These are phyloP conservation scores for Cyanocitta stelleri DNA, from an alignment of 2,113 vertebrate species.

Conservation along the genomic window DNA sequence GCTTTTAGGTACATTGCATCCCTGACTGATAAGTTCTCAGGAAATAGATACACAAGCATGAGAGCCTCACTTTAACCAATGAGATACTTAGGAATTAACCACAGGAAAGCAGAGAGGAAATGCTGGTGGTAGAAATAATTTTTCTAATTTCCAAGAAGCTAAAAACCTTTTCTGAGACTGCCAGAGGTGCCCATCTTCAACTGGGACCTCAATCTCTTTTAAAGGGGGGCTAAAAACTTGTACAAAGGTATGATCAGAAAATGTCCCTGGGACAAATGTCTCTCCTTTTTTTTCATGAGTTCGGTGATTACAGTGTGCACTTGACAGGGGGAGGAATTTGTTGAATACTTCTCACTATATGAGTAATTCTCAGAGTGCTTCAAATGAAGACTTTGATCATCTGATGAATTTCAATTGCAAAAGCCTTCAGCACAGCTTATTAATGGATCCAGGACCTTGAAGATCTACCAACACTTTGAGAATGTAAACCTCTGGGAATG, in stretches of 20 bases:
- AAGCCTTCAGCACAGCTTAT: not conserved
- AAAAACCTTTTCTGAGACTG: not conserved
- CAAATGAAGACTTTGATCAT: not conserved
- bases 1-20: not conserved
- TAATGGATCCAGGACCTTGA: not conserved
- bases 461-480: not conserved
- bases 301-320: not conserved
- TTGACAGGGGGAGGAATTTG: not conserved
- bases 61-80: not conserved
- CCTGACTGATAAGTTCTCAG: not conserved
- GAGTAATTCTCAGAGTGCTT: not conserved
- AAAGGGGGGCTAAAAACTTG: not conserved
- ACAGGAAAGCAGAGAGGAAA: not conserved
- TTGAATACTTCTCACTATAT: not conserved
- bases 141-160: not conserved
- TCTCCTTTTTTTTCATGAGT: not conserved
- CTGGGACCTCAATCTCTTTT: not conserved
- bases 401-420: not conserved
- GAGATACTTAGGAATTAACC: not conserved
- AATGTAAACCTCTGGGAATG: not conserved
- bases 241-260: not conserved
- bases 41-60: not conserved
- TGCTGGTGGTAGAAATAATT: not conserved
- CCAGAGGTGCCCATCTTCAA: not conserved
- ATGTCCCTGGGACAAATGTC: accelerated